Percentiles rank a stretch among this genome's conserved stretches.
Conservation (phyloP, 64 coral and sea anemone species). For the Dendronephthya gigantea region DNA sequence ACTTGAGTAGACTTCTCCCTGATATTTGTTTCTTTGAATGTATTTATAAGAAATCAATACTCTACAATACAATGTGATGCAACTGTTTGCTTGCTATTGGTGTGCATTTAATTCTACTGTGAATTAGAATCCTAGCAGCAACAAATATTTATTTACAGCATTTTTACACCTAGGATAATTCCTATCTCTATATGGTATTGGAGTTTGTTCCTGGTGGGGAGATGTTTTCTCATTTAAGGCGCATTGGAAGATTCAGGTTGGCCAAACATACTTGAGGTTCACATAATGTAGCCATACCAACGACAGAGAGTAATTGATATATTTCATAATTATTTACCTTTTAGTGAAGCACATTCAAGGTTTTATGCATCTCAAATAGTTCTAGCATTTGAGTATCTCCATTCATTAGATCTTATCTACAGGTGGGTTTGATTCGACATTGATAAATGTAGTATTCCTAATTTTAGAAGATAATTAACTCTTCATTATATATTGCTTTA, state of each 20-base stretch:
- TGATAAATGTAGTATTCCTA: background rate
- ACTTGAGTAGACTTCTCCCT: too few species aligned
- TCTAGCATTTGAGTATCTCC: constrained; percentile 94
- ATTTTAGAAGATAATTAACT: too few species aligned
- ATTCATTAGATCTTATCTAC: constrained; percentile 97
- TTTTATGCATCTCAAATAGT: constrained; percentile 99
- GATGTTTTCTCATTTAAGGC: constrained; percentile 98
- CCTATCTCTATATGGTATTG: constrained; percentile 97
- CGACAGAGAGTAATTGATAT: background rate
- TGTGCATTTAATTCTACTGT: too few species aligned
- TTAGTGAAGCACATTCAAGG: constrained; percentile 99
- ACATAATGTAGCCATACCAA: background rate
- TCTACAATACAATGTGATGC: too few species aligned
- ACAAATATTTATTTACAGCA: background rate
- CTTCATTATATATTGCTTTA: too few species aligned
- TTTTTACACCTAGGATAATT: constrained; percentile 63
- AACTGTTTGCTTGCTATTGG: too few species aligned
- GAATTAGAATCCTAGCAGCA: too few species aligned
- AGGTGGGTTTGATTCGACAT: constrained; percentile 46
- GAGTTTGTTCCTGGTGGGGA: constrained; percentile 98
- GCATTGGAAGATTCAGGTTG: constrained; percentile 99
- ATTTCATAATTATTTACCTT: background rate
- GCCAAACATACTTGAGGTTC: background rate
- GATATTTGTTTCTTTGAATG: too few species aligned
- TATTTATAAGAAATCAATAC: too few species aligned